Evolutionary conservation across 2,797 vertebrate genomes (phyloP).

Genomic region (Takifugu rubripes): DNA sequence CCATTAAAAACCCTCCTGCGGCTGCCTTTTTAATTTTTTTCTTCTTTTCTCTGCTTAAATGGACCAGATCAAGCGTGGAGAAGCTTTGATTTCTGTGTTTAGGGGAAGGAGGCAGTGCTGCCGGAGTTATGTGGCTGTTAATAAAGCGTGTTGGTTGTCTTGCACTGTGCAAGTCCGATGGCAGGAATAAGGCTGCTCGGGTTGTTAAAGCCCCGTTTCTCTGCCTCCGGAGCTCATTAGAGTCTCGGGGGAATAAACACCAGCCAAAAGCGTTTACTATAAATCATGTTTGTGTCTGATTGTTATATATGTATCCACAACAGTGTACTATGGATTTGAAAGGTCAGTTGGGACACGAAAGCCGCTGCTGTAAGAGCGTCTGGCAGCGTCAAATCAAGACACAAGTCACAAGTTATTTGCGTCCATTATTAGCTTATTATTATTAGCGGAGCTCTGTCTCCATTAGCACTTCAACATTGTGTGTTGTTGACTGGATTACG

Average conservation of each 20-base stretch:
- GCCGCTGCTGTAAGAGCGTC: background rate
- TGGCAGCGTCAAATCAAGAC: constrained; percentile 8
- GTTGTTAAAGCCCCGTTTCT: constrained; percentile 31
- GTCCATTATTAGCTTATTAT: background rate
- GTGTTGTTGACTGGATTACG: constrained; percentile 3
- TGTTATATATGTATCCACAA: background rate
- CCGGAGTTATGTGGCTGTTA: constrained; percentile 34
- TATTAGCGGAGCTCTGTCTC: background rate
- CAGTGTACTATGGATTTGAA: constrained; percentile 26
- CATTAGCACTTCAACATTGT: constrained; percentile 4
- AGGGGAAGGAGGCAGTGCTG: background rate
- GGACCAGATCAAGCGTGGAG: constrained; percentile 17
- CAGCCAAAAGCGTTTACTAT: background rate
- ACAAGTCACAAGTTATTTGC: constrained; percentile 5
- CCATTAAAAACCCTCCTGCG: background rate
- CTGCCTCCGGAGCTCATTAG: constrained; percentile 47
- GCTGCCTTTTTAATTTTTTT: constrained; percentile 3
- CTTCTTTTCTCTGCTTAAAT: constrained; percentile 13
- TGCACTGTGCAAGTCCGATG: constrained; percentile 25
- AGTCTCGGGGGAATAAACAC: constrained; percentile 24
- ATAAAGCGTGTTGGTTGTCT: constrained; percentile 31
- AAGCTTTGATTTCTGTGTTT: constrained; percentile 26
- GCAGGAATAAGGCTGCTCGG: constrained; percentile 30
- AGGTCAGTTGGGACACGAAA: constrained; percentile 3
- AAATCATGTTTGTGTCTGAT: no score